Base-by-base conservation (phyloP, 2,113 vertebrate genomes). In the Dasyprocta punctata region DNA sequence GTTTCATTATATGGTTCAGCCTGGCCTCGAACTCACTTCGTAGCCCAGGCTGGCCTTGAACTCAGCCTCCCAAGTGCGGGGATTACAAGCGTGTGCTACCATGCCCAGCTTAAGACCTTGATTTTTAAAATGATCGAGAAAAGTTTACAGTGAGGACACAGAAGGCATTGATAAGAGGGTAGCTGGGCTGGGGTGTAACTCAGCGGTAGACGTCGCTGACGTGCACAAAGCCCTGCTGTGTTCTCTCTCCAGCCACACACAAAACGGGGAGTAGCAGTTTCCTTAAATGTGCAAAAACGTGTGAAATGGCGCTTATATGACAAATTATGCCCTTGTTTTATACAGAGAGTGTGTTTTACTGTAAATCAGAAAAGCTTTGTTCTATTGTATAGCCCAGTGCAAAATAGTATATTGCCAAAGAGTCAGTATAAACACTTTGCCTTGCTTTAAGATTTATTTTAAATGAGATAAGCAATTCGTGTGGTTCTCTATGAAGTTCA, bases 311-410 rank as follows among this genome's bases (percentile, higher is more conserved):
- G 24, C 26, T 61, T 54, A 89, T 0, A 83, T 89, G 54, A 81
- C 65, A 94, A 47, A 69, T 65, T n/a, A 38, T 67, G 17, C 38
- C 41, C 24, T 87, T 95, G 28, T 28, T 97, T 94, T 96, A 41
- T 84, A 33, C 69, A 92, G 86, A 81, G 54, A 82, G 24, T 77
- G 90, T 92, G 38, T 60, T 94, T 78, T 81, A 33, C 44, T 22
- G 7, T 73, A 90, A 81, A 49, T 63, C 81, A 86, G 38, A 89
- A 90, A 49, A 86, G n/a, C 44, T 89, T 65, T 83, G 49, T 77
- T 95, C 7, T 67, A 36, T 36, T 87, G n/a, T 52, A 11, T 13
- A 93, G 49, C 11, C n/a, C 26, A 38, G 20, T 92, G 44, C 54
- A 83, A 63, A 92, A 71, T 82, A 60, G 67, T 22, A 0, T 87